A percentile compares a stretch with the other conserved stretches of the same genome.
phyloP scores from a whole-genome alignment of 92 coral and sea anemone species.

The Paragorgia papillata region DNA sequence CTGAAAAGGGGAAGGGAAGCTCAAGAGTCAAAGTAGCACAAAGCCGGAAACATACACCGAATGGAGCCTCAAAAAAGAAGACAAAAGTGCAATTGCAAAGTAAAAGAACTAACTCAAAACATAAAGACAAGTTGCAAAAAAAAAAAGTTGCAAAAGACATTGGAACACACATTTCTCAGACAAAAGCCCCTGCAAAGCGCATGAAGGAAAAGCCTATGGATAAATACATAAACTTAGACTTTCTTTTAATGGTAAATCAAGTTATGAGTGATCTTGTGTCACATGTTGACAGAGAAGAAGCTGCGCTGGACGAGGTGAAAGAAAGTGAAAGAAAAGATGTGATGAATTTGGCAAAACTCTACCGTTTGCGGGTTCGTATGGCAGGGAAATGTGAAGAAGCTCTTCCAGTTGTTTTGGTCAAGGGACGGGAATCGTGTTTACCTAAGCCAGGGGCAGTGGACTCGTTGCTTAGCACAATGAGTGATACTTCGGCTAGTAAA shows the following conservation, averaged over 20 bases:
- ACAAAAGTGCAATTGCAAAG: neutral
- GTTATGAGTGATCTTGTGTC: slow-evolving; percentile 76
- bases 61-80: neutral
- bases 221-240: slow-evolving; percentile 57
- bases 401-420: slow-evolving; percentile 76
- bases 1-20: neutral
- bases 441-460: slow-evolving; percentile 89
- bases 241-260: slow-evolving; percentile 79
- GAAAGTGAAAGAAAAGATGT: slow-evolving; percentile 84
- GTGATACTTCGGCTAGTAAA: slow-evolving; percentile 71
- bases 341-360: slow-evolving; percentile 75
- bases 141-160: neutral
- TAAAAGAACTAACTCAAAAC: too few relatives aligned
- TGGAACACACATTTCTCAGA: neutral
- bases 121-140: neutral
- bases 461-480: slow-evolving; percentile 69
- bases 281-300: slow-evolving; percentile 53
- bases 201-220: slow-evolving; percentile 5
- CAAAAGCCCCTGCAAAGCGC: neutral
- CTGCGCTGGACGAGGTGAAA: slow-evolving; percentile 78
- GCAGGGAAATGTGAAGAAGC: slow-evolving; percentile 71
- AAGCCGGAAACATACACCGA: neutral
- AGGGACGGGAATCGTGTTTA: slow-evolving; percentile 65
- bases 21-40: neutral
- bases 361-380: slow-evolving; percentile 77